Base-by-base conservation (phyloP, 2,888 invertebrate species). In the Mechanitis mazaeus region DNA sequence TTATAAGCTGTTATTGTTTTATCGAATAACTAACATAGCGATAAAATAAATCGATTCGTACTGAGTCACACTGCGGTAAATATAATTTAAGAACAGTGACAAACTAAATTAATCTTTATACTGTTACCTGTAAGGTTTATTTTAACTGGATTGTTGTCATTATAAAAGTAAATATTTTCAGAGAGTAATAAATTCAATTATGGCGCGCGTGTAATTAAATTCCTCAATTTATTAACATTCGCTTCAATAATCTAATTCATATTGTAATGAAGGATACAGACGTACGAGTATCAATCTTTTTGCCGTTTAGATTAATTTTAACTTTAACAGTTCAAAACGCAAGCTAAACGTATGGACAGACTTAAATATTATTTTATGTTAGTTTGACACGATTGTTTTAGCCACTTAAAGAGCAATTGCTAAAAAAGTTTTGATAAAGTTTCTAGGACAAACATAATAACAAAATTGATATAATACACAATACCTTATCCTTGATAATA, bases 101-200 rank as follows among this genome's bases (percentile, higher is more conserved):
- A 28, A 47, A 6, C 31, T 3, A 50, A 50, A 50, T 3, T 28
- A 31, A n/a, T 31, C 50, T n/a, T 31, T 50, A 50, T 31, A 9
- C 3, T 7, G 0, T 50, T 31, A 50, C 31, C 28, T 3, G 4
- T 31, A 50, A 50, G 31, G 31, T 31, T 3, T 31, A 50, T 31
- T 50, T 42, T 50, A 11, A 31, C 28, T 31, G 6, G 6, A 47
- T n/a, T 20, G 47, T 5, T 47, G 20, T 20, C 20, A 20, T 12
- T 47, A 20, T 47, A 7, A 47, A 28, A 28, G 20, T 50, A 50
- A 31, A 50, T 50, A 28, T 50, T 31, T 50, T 31, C 28, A 31
- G 31, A 50, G 31, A 50, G 50, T 50, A 50, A 50, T 50, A 50
- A 47, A 50, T 50, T 50, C 31, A 50, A 50, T 50, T 28, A 50